Evolutionary conservation across 30 jellyfish, hydroid and myxozoan species (phyloP), one percentile per base, ranked within the genome.

Genomic region (Aurelia sp.): DNA sequence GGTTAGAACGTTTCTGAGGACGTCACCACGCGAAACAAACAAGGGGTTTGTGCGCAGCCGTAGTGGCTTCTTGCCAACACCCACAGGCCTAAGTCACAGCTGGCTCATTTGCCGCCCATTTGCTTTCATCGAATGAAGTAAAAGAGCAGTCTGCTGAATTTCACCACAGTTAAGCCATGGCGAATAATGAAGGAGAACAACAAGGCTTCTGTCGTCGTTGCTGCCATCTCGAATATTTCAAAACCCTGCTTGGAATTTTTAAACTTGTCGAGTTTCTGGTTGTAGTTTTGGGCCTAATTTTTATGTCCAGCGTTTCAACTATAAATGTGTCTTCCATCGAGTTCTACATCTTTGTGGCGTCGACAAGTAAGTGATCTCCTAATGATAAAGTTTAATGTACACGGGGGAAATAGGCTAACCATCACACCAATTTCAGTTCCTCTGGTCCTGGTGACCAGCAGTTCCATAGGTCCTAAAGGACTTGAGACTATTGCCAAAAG

Each of bases 231-330:
- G 92, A 72, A 24, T 82, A 82, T 60, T 82, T 82, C 60, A 66
- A 44, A 50, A 82, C 92, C 3, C 24, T 73, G 41, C 62, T 47
- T 16, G 92, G 92, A 13, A 51, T 82, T 38, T 75, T 38, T 50
- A 82, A 82, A 72, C 24, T 57, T 58, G 31, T 82, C 9, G 80
- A 82, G 81, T 41, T 82, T 15, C 5, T 82, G 11, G 92, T 82
- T 6, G 86, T 70, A 13, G 67, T 70, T 12, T 61, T 82, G 30
- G 92, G 92, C 92, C 80, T 82, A 72, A 82, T 82, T 53, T 58
- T 82, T 41, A 82, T 70, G 92, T 66, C 92, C 18, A 70, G 70
- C 35, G 92, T 82, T 31, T 82, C 92, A 15, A 85, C 86, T 0
- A 58, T 70, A 60, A 82, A 82, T 47, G 86, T 85, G 19, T 19